Base-by-base conservation (phyloP, 2,113 vertebrate genomes). In the Antechinus stuartii region DNA sequence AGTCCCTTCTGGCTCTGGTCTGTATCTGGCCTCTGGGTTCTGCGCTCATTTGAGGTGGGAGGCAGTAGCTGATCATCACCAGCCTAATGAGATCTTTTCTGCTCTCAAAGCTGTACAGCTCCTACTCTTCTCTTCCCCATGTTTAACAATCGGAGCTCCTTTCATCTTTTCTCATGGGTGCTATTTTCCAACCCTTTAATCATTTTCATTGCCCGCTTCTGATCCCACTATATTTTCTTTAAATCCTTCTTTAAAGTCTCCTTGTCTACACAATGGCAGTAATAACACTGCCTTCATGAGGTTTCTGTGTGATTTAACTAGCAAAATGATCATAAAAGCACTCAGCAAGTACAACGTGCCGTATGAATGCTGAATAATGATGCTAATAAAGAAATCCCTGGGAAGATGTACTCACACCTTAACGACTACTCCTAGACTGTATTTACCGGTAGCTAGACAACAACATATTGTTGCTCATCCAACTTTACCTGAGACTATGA, bases 221-320 rank as follows among this genome's bases (percentile, higher is more conserved):
- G 55, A 92, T 16, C 22, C 7, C 46, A 30, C 35, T 57, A 12
- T 54, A 56, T 54, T 92, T 61, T 61, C 46, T 49, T 49, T 49
- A 84, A 61, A 50, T 92, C 57, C 54, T 92, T 49, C 57, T 61
- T 50, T 30, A 61, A 50, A 61, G 22, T 92, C 42, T 50, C 49
- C 19, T 47, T 27, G 7, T 47, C 57, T 49, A 30, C 57, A 49
- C 46, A 49, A 30, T 61, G 26, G 57, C 49, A 23, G 16, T 50
- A 92, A 61, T 30, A 92, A 92, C 46, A 84, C 68, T 84, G 68
- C 30, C 90, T 53, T 92, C 91, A 35, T 49, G 42, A 61, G 46
- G 30, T 92, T 50, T 61, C 91, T 61, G 91, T 54, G 46, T 92
- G 54, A 92, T 92, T 92, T 92, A 61, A 92, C 91, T 61, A 61